Evolutionary conservation across 1,140 invertebrate genomes (phyloP).

Genomic region (Ips nitidus): DNA sequence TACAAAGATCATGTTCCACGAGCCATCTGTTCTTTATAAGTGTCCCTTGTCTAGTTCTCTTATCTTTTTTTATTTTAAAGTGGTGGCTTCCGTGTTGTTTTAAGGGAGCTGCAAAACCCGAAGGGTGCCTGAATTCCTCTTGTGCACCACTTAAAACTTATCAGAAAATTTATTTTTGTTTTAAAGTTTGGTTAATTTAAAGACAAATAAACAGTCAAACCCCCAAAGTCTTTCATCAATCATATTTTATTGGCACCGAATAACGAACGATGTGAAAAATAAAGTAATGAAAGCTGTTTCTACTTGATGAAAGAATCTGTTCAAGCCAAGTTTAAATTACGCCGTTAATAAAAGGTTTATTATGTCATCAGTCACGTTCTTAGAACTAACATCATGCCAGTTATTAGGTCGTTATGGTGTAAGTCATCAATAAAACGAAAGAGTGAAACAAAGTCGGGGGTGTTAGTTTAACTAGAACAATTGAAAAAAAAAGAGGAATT

Average conservation of each 20-base stretch:
- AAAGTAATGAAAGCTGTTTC: background rate
- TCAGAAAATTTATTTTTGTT: background rate
- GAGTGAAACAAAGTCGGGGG: too few species aligned
- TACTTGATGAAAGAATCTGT: too few species aligned
- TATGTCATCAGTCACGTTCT: too few species aligned
- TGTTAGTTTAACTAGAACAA: too few species aligned
- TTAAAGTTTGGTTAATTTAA: background rate
- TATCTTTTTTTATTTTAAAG: conserved; percentile 3
- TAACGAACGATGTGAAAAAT: background rate
- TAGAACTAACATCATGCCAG: too few species aligned
- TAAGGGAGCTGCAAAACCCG: background rate
- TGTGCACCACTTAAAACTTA: background rate
- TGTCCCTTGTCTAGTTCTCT: background rate
- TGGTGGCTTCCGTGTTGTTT: conserved; percentile 9
- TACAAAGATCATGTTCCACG: conserved; percentile 7
- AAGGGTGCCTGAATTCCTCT: conserved; percentile 10
- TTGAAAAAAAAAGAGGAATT: too few species aligned
- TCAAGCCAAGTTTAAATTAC: too few species aligned
- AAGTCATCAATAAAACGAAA: too few species aligned
- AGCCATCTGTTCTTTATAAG: conserved; percentile 14
- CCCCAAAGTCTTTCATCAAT: background rate
- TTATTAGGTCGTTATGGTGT: too few species aligned
- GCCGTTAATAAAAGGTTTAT: too few species aligned
- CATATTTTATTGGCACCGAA: background rate
- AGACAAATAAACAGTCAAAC: background rate